These are phyloP conservation scores for Ophion ellenae DNA, from an alignment of 2,888 invertebrate genomes.

Conservation along the genomic window DNA sequence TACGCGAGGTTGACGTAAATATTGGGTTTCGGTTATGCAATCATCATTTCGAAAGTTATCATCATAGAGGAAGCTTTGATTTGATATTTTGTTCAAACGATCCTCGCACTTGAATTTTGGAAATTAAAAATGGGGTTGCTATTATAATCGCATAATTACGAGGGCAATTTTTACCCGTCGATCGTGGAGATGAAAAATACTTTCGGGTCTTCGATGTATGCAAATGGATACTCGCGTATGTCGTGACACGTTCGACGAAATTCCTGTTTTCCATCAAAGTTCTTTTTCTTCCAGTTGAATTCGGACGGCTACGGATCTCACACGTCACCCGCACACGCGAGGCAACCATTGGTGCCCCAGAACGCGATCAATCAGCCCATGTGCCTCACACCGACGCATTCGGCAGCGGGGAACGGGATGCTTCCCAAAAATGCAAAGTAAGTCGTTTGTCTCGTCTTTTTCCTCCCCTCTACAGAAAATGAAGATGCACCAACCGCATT, in stretches of 20 bases:
- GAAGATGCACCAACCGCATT: too few relatives aligned
- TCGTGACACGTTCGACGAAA: neutral
- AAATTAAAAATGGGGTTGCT: too few relatives aligned
- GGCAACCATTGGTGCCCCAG: slow-evolving; percentile 91
- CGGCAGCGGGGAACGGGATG: slow-evolving; percentile 84
- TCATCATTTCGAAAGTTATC: too few relatives aligned
- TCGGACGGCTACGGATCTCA: slow-evolving; percentile 94
- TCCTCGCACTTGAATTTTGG: too few relatives aligned
- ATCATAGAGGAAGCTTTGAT: too few relatives aligned
- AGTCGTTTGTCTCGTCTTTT: slow-evolving; percentile 81
- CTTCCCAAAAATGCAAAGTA: slow-evolving; percentile 96
- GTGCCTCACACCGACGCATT: slow-evolving; percentile 83
- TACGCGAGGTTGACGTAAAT: neutral
- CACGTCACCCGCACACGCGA: slow-evolving; percentile 90
- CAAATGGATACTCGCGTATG: neutral
- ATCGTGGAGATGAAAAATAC: neutral
- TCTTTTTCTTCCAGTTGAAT: slow-evolving; percentile 87
- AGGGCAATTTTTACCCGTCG: too few relatives aligned
- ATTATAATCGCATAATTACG: too few relatives aligned
- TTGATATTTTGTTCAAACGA: too few relatives aligned
- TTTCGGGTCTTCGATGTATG: neutral
- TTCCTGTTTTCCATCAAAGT: neutral
- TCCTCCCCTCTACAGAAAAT: neutral
- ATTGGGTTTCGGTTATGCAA: neutral
- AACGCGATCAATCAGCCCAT: slow-evolving; percentile 85